Base-by-base conservation (phyloP, 2,797 vertebrate species). In the Perodicticus potto region DNA sequence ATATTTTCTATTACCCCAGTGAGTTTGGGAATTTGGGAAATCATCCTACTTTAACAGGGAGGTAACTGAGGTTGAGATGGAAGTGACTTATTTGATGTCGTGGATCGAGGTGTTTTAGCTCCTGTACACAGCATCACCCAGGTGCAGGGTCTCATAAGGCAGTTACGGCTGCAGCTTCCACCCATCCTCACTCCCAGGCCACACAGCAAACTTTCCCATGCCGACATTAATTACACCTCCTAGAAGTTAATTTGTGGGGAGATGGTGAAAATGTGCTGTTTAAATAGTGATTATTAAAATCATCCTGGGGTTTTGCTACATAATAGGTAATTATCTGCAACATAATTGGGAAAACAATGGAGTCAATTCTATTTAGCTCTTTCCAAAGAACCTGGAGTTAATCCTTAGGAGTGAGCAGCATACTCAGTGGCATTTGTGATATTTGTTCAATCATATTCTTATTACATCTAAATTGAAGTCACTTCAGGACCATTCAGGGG, bases 231-330 rank as follows among this genome's bases (percentile, higher is more conserved):
- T 97, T 82, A 90, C 20, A 72, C 73, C 83, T 97, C 95, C 95
- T 43, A 25, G 87, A 98, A 97, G 97, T 98, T 98, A 98, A 98
- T 98, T 97, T 98, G 97, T 96, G 96, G 97, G 96, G 94, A 97
- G 92, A 84, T 77, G 43, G 89, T 93, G 96, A 96, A 97, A 95
- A 72, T 95, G 95, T 96, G 96, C 97, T 97, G 96, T 98, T 98
- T 97, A 97, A 98, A 96, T 93, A 97, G 89, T 0, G 29, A 95
- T 97, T 98, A 98, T 98, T 98, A 96, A 97, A 97, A 96, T 81
- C 90, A 61, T 85, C 86, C 94, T 96, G 91, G 96, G 97, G 96
- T 93, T 91, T 97, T 97, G 91, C 95, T 95, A 10, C 95, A 67
- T 94, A 97, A 96, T 95, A 94, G 95, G 96, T 97, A 97, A 98